phyloP scores from a whole-genome alignment of 2,113 vertebrate genomes.

The Trinectes maculatus region DNA sequence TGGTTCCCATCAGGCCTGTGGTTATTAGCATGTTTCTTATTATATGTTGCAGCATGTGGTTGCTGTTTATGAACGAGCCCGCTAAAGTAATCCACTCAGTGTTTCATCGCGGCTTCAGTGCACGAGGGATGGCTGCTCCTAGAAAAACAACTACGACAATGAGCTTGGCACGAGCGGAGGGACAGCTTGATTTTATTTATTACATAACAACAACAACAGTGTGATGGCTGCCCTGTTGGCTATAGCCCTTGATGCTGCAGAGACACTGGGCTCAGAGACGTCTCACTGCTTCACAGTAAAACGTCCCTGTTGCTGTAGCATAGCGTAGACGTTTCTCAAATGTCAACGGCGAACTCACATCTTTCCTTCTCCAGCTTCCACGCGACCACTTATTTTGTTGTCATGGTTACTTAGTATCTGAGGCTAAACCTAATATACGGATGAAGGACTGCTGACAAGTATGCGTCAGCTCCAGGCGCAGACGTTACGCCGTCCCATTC shows the following conservation, averaged over 20 bases:
- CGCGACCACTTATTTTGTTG: constrained; percentile 9
- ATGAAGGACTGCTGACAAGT: constrained; percentile 12
- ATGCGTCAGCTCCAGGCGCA: constrained; percentile 21
- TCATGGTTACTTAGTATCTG: constrained; percentile 24
- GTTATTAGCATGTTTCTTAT: constrained; percentile 70
- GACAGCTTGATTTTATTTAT: constrained; percentile 74
- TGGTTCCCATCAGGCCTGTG: constrained; percentile 59
- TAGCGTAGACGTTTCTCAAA: neutral
- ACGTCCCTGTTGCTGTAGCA: constrained; percentile 6
- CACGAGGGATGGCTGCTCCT: constrained; percentile 45
- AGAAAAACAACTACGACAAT: constrained; percentile 51
- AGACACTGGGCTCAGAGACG: neutral
- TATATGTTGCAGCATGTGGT: constrained; percentile 67
- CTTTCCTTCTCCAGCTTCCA: neutral
- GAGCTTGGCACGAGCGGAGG: constrained; percentile 36
- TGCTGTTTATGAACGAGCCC: constrained; percentile 67
- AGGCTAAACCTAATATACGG: constrained; percentile 5
- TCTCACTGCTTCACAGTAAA: constrained; percentile 21
- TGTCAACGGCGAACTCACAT: constrained; percentile 1
- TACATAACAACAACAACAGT: constrained; percentile 44
- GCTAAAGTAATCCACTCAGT: constrained; percentile 66
- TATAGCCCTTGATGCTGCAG: constrained; percentile 17
- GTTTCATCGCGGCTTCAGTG: constrained; percentile 40
- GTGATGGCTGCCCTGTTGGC: constrained; percentile 32
- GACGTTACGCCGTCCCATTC: constrained; percentile 21